A percentile compares a stretch with the other conserved stretches of the same genome.
Conservation (phyloP, 2,797 vertebrate genomes). For the Neoniphon sammara region DNA sequence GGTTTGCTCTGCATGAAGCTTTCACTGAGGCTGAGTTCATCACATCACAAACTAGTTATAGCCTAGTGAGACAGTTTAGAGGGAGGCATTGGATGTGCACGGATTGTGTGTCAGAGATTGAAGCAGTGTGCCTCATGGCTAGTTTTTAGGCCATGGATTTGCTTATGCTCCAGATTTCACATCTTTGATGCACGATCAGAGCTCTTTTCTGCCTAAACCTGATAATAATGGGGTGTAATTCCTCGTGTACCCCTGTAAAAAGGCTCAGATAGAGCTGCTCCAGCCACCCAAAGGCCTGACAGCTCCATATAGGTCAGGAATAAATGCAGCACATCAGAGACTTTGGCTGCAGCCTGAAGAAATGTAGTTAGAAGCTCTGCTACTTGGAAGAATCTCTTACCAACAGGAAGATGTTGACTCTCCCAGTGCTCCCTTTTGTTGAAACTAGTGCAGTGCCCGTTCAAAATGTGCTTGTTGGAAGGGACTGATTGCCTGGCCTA, state of each 20-base stretch:
- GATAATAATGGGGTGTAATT: slow-evolving; percentile 16
- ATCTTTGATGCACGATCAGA: slow-evolving; percentile 39
- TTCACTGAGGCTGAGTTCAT: slow-evolving; percentile 42
- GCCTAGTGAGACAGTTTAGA: slow-evolving; percentile 30
- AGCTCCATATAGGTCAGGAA: slow-evolving; percentile 25
- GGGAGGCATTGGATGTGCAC: not conserved
- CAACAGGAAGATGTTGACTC: not conserved
- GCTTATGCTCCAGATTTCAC: slow-evolving; percentile 21
- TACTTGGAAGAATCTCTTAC: not conserved
- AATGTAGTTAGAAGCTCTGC: not conserved
- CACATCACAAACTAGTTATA: slow-evolving; percentile 36
- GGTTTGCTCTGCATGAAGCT: slow-evolving; percentile 18
- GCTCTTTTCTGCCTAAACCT: slow-evolving; percentile 24
- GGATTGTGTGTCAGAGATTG: not conserved
- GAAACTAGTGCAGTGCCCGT: too few relatives aligned
- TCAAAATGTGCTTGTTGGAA: too few relatives aligned
- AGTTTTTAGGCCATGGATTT: slow-evolving; percentile 27
- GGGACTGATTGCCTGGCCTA: too few relatives aligned
- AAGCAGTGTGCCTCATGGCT: not conserved
- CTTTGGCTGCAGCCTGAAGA: not conserved
- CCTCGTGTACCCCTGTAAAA: slow-evolving; percentile 6
- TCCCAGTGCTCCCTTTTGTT: not conserved
- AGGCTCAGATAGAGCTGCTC: slow-evolving; percentile 7
- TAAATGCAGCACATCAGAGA: slow-evolving; percentile 8
- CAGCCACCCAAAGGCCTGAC: not conserved